A percentile compares a stretch with the other conserved stretches of the same genome.
phyloP scores from a whole-genome alignment of 2,888 invertebrate species.

The Pyrochroa serraticornis region DNA sequence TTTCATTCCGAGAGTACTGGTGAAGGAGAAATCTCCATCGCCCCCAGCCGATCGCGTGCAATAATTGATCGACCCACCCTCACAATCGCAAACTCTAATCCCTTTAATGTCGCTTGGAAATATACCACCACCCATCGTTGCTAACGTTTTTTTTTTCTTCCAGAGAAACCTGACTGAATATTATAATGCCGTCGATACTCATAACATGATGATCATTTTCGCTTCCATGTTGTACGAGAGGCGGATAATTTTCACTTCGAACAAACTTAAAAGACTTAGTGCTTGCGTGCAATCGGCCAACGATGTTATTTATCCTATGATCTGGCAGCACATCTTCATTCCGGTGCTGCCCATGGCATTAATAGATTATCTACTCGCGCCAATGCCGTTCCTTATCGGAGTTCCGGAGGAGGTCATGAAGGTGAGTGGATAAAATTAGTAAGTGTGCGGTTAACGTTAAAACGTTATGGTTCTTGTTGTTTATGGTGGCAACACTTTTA shows the following conservation, averaged over 20 bases:
- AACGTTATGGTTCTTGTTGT: no score
- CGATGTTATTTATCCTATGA: slow-evolving; percentile 95
- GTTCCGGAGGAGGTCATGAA: slow-evolving; percentile 85
- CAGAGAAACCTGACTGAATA: slow-evolving; percentile 96
- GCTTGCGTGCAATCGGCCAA: slow-evolving; percentile 95
- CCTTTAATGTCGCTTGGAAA: neutral
- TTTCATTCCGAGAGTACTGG: no score
- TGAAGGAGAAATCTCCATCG: no score
- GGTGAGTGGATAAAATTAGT: slow-evolving; percentile 58
- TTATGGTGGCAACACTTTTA: no score
- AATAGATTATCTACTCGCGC: slow-evolving; percentile 89
- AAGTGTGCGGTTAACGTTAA: neutral
- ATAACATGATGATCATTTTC: slow-evolving; percentile 95
- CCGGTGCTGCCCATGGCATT: slow-evolving; percentile 90
- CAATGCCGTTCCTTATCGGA: slow-evolving; percentile 98
- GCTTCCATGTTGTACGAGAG: slow-evolving; percentile 95
- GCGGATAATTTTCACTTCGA: slow-evolving; percentile 90
- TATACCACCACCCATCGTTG: neutral
- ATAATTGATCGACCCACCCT: no score
- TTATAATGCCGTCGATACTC: slow-evolving; percentile 94
- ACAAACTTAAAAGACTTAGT: slow-evolving; percentile 85
- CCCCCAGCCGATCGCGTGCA: no score
- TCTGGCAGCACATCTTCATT: slow-evolving; percentile 98
- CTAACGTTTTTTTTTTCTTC: slow-evolving; percentile 5
- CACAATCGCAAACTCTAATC: neutral